Conservation (phyloP, 2,113 vertebrate species). For the Mobula hypostoma region DNA sequence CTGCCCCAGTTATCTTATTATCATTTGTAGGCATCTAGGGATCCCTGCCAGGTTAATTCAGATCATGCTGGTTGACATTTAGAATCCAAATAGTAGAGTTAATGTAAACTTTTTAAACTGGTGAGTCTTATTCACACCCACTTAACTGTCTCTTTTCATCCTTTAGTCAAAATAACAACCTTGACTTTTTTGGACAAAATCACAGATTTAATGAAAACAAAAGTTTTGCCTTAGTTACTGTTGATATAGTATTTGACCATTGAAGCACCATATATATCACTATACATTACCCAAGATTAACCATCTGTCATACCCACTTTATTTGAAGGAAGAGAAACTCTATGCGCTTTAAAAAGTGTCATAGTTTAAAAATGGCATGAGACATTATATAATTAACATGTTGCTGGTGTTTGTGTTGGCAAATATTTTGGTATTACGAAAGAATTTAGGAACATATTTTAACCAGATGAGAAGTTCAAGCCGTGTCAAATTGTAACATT, state of each 20-base stretch:
- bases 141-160: too few species aligned
- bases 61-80: too few species aligned
- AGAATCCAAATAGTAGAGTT: too few species aligned
- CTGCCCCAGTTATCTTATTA: too few species aligned
- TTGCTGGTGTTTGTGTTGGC: background rate
- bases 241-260: background rate
- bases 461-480: background rate
- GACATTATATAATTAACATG: background rate
- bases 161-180: too few species aligned
- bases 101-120: too few species aligned
- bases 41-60: too few species aligned
- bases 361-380: background rate
- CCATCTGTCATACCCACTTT: background rate
- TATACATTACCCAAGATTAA: background rate
- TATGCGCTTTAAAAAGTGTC: background rate
- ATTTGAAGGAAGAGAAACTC: background rate
- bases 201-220: background rate
- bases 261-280: background rate
- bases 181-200: background rate
- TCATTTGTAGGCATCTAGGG: too few species aligned
- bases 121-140: too few species aligned
- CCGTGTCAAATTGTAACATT: background rate
- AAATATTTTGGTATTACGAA: background rate
- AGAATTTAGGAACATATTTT: background rate
- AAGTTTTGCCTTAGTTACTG: background rate